Conservation (phyloP, 2,888 invertebrate genomes). For the Calameuta idolon region DNA sequence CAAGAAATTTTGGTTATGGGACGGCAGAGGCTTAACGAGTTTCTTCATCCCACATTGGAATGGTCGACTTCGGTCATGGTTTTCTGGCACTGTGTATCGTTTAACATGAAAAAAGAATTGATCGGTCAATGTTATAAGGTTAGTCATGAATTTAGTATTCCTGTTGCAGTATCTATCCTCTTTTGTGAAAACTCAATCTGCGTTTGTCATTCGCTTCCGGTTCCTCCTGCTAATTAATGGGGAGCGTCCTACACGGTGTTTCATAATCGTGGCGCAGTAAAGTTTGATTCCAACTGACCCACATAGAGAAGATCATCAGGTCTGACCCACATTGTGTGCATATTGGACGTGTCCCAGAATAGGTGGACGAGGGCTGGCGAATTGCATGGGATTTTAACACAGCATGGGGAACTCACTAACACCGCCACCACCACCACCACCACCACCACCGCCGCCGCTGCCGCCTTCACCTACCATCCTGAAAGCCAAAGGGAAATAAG, state of each 20-base stretch:
- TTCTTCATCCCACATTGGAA: not conserved
- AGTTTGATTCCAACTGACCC: not conserved
- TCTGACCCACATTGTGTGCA: not conserved
- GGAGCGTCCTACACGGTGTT: not conserved
- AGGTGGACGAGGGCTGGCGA: conserved; percentile 11
- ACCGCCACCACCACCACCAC: not conserved
- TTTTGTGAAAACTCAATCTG: not conserved
- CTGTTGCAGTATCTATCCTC: not conserved
- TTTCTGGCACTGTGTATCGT: not conserved
- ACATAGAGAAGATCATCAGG: not conserved
- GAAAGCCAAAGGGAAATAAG: conserved; percentile 4
- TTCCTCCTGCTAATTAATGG: not conserved
- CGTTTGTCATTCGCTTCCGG: not conserved
- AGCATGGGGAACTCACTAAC: not conserved
- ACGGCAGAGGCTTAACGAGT: not conserved
- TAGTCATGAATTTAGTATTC: not conserved
- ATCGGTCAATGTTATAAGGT: too few relatives aligned
- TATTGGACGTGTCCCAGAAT: not conserved
- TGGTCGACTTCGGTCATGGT: not conserved
- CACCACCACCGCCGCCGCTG: too few relatives aligned
- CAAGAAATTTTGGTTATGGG: not conserved
- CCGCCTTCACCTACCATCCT: not conserved
- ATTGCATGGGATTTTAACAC: conserved; percentile 23
- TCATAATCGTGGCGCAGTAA: not conserved
- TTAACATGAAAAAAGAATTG: not conserved